Base-by-base conservation (phyloP, 2,888 invertebrate species). In the Acanthococcus lagerstroemiae region DNA sequence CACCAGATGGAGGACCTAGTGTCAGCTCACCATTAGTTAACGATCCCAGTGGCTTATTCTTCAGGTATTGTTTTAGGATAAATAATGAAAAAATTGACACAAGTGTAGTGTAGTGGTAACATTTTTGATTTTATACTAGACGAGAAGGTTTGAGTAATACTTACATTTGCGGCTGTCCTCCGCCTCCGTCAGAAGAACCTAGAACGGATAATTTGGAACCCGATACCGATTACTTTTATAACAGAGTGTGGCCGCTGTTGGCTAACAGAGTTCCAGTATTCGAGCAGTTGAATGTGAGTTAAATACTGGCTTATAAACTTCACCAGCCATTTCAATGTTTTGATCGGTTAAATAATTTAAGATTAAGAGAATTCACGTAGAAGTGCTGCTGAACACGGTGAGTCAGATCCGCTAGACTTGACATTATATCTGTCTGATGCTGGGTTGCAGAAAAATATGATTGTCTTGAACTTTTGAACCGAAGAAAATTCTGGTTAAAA, bases 61-160 rank as follows among this genome's bases (percentile, higher is more conserved):
- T 91, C 68, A 82, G 86, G 80, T 78, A 70, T 66, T n/a, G n/a
- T n/a, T n/a, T n/a, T n/a, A n/a, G n/a, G n/a, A n/a, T n/a, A n/a
- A n/a, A n/a, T n/a, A n/a, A n/a, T n/a, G n/a, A n/a, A n/a, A n/a
- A n/a, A n/a, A n/a, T n/a, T n/a, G n/a, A n/a, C n/a, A n/a, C n/a
- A n/a, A n/a, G n/a, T n/a, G n/a, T n/a, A n/a, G n/a, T n/a, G n/a
- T n/a, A n/a, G n/a, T n/a, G n/a, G n/a, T n/a, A 45, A 26, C 12
- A 12, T 12, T 12, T 6, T 24, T 52, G 5, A 52, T 17, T 52
- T 45, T 22, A 21, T 22, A 12, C 7, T 67, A 78, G 86, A 71
- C 82, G 90, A 72, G 90, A 95, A 75, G 93, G 94, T 21, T 76
- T 92, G 25, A 85, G 86, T 52, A 88, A 88, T 60, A 81, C 85